Evolutionary conservation across 2,113 vertebrate genomes (phyloP).

Genomic region (Tonatia bakeri): DNA sequence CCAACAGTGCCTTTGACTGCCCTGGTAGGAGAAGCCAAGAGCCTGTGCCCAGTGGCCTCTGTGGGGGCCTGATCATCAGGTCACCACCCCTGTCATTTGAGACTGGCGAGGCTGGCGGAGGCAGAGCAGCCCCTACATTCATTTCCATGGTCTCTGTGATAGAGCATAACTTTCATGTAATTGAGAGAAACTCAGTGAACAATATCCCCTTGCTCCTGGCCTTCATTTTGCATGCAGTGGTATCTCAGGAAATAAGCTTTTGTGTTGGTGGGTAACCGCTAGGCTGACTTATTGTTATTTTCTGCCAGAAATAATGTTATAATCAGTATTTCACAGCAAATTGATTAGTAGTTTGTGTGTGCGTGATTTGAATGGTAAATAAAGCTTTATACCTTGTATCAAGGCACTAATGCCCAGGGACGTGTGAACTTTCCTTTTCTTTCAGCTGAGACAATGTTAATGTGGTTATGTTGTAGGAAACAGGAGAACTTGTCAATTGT

Average conservation of each 20-base stretch:
- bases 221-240: background rate
- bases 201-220: accelerated
- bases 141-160: background rate
- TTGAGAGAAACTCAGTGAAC: background rate
- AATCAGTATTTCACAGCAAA: conserved; percentile 37
- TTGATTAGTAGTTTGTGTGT: conserved; percentile 41
- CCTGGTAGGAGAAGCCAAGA: background rate
- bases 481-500: conserved; percentile 23
- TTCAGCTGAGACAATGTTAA: conserved; percentile 20
- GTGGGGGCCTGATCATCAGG: background rate
- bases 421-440: background rate
- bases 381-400: background rate
- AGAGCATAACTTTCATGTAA: too few relatives aligned
- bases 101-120: background rate
- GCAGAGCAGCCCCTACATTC: background rate
- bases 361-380: background rate
- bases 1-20: background rate
- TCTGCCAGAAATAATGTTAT: conserved; percentile 20
- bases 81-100: conserved; percentile 26
- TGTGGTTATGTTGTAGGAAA: background rate
- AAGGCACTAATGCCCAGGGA: background rate
- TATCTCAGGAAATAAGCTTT: conserved; percentile 25
- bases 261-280: conserved; percentile 47
- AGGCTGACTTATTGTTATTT: conserved; percentile 49
- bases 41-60: background rate